These are phyloP conservation scores for Anticlea derivata DNA, from an alignment of 2,888 invertebrate genomes.

Conservation along the genomic window DNA sequence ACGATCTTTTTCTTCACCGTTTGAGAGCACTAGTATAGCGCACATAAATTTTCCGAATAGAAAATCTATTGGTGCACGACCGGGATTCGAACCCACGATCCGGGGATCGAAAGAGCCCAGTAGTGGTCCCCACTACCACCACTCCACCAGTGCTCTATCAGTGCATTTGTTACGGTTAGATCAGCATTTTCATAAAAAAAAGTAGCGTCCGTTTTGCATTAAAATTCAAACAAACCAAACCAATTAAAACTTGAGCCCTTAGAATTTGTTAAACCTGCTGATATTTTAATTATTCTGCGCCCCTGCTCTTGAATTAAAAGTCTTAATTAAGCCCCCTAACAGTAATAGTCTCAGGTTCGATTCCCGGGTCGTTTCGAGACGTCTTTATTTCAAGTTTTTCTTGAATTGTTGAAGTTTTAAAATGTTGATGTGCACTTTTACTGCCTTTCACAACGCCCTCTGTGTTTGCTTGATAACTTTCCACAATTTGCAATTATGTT, in stretches of 20 bases:
- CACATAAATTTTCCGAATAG: too few species aligned
- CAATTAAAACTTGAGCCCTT: constrained; percentile 39
- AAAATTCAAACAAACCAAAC: constrained; percentile 30
- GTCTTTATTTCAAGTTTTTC: constrained; percentile 35
- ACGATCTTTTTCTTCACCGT: too few species aligned
- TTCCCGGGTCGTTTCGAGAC: constrained; percentile 40
- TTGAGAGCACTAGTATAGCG: too few species aligned
- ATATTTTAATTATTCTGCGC: constrained; percentile 47
- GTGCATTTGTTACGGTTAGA: not conserved
- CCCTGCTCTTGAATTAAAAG: constrained; percentile 45
- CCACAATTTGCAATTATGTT: too few species aligned
- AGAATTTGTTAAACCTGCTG: constrained; percentile 47
- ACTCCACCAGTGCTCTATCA: too few species aligned
- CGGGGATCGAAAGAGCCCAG: too few species aligned
- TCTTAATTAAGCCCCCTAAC: constrained; percentile 36
- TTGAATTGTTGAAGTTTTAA: constrained; percentile 38
- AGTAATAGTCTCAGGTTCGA: constrained; percentile 43
- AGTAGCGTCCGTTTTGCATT: not conserved
- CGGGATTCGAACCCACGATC: too few species aligned
- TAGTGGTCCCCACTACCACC: too few species aligned
- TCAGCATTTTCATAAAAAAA: not conserved
- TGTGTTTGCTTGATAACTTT: too few species aligned
- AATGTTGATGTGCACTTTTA: not conserved
- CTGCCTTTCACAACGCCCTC: not conserved
- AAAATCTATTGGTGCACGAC: too few species aligned